Percentiles rank a stretch among this genome's conserved stretches.
Evolutionary conservation across 2,888 invertebrate genomes (phyloP).

Genomic region (Baccha elongata): DNA sequence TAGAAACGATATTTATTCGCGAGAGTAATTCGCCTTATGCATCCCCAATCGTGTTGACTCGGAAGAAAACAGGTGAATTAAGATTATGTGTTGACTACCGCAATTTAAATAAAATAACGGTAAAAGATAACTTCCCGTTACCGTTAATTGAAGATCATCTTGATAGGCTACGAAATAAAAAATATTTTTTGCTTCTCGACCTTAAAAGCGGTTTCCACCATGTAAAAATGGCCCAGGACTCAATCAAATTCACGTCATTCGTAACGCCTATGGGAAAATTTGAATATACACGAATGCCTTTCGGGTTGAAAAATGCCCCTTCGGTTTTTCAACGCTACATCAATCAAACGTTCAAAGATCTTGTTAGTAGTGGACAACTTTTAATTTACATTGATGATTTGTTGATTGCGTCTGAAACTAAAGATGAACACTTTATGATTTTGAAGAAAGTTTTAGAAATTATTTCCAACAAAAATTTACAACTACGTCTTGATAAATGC

Average conservation of each 20-base stretch:
- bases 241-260: neutral
- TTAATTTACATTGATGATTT: constrained; percentile 6
- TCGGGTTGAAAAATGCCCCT: no score
- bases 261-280: neutral
- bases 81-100: no score
- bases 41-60: no score
- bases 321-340: constrained; percentile 1
- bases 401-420: neutral
- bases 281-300: neutral
- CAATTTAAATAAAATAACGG: no score
- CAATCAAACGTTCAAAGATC: neutral
- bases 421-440: neutral
- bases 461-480: neutral
- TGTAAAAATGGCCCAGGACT: neutral
- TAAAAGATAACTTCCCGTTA: no score
- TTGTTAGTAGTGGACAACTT: neutral
- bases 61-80: no score
- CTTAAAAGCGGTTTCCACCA: neutral
- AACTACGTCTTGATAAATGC: neutral
- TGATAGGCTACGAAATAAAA: no score
- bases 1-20: no score
- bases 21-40: no score
- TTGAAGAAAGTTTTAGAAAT: neutral
- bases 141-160: no score
- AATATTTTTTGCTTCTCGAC: neutral